phyloP scores from a whole-genome alignment of 2,888 invertebrate genomes.

The Mesoligia furuncula region DNA sequence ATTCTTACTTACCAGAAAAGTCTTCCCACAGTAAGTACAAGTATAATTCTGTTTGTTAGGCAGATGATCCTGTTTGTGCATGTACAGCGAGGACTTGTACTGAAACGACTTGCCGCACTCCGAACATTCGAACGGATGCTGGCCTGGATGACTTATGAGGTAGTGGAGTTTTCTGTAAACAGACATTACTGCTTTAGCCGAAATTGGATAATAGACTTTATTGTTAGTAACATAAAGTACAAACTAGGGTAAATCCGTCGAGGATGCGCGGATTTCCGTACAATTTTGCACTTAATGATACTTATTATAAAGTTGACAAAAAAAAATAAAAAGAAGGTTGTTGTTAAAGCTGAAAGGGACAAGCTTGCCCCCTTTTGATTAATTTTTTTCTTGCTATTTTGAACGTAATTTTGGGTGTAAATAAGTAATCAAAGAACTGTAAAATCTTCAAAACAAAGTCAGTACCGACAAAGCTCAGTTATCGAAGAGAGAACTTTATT shows the following conservation, averaged over 20 bases:
- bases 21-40: constrained; percentile 88
- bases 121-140: constrained; percentile 87
- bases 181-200: background rate
- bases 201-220: background rate
- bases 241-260: background rate
- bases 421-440: no score
- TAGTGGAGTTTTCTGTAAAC: constrained; percentile 88
- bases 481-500: no score
- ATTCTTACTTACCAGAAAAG: constrained; percentile 82
- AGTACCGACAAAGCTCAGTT: no score
- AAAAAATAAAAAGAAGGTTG: no score
- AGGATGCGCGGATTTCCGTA: background rate
- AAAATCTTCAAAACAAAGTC: no score
- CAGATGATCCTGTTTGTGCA: constrained; percentile 88
- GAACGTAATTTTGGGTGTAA: no score
- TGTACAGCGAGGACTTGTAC: constrained; percentile 90
- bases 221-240: background rate
- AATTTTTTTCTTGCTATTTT: no score
- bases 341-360: no score
- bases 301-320: background rate
- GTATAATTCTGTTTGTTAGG: constrained; percentile 83
- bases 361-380: no score
- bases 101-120: constrained; percentile 90
- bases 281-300: background rate
- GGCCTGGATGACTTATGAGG: constrained; percentile 87